Evolutionary conservation across 2,113 vertebrate species (phyloP), one percentile per base, ranked within the genome.

Genomic region (Semnornis frantzii): DNA sequence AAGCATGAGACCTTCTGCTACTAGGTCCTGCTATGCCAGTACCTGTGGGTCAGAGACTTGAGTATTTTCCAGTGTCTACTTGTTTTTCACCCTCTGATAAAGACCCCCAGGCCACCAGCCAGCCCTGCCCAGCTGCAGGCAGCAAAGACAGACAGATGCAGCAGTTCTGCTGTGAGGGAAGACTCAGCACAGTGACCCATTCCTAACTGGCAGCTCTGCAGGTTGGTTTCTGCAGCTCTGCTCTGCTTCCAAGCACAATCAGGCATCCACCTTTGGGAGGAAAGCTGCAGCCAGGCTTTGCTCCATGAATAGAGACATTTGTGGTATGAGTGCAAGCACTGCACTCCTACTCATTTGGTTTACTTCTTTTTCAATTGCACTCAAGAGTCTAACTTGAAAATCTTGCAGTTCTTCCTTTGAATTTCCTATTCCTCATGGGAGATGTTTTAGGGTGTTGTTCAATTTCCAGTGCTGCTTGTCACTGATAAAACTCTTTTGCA

Each of bases 81-180:
- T 37, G 2, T 5, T 54, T 77, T 77, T 6, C 54, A 15, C 77
- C 15, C 23, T 46, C 62, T 77, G 37, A 71, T 23, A 42, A 76
- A 28, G 13, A 89, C 25, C 30, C 28, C 7, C 2, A 3, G 59
- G 46, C 30, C 24, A 66, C 16, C 27, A 78, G 25, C 10, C 34
- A 66, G 23, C 5, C 80, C 46, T 39, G 14, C 21, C 48, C n/a
- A 30, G 30, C 15, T 21, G 20, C 17, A 77, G 14, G 9, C 72
- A 21, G 7, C 27, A 66, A 74, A n/a, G 54, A 24, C 0, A 0
- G 44, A n/a, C 30, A 37, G 1, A 6, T 39, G 55, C 52, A 91
- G 69, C 34, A 77, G 5, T 20, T 52, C 6, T 5, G 11, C 8
- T 24, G 20, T 3, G 15, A 23, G 5, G 44, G 42, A 16, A 10